These are phyloP conservation scores for Sarcophaga bullata DNA, from an alignment of 1,140 invertebrate genomes.

Conservation along the genomic window DNA sequence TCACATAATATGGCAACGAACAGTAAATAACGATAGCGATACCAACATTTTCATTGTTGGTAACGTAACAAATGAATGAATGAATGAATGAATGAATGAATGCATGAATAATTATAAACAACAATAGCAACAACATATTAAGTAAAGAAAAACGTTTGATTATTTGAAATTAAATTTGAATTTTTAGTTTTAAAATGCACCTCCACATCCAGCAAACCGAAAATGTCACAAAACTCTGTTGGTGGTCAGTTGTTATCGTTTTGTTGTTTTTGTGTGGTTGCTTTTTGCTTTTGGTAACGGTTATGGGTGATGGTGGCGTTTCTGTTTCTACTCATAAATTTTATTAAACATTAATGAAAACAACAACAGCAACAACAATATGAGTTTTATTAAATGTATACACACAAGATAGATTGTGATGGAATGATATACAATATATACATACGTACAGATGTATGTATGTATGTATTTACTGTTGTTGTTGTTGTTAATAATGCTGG, in stretches of 20 bases:
- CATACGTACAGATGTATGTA: too few species aligned
- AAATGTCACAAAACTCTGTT: constrained; percentile 35
- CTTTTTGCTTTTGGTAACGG: neutral
- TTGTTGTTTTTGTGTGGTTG: neutral
- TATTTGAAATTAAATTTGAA: neutral
- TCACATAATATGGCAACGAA: neutral
- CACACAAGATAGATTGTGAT: neutral
- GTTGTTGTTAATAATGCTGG: neutral
- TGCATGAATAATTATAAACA: neutral
- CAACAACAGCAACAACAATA: neutral
- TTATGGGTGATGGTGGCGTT: too few species aligned
- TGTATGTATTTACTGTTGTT: neutral
- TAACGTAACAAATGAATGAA: too few species aligned
- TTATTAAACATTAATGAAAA: neutral
- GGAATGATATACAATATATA: too few species aligned
- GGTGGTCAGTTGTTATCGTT: constrained; percentile 14
- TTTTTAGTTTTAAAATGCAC: neutral
- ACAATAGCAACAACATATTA: neutral
- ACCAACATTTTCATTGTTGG: neutral
- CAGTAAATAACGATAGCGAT: neutral
- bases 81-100: too few species aligned
- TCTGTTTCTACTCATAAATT: neutral
- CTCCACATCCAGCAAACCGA: constrained; percentile 22
- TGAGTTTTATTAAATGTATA: neutral
- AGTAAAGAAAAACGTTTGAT: neutral